phyloP scores from a whole-genome alignment of 1,140 invertebrate genomes.

The Cotesia vestalis region DNA sequence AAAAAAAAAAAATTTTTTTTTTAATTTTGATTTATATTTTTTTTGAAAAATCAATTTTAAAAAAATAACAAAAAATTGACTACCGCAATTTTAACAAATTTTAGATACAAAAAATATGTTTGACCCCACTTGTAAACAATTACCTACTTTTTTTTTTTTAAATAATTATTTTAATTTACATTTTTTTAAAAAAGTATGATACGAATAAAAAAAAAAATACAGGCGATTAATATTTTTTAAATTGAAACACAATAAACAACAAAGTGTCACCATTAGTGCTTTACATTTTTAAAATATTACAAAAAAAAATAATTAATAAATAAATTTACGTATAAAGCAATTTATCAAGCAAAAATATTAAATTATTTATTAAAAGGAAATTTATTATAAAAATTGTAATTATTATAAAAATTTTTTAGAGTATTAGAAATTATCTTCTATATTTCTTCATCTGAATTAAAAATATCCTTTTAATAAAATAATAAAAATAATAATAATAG shows the following conservation, averaged over 20 bases:
- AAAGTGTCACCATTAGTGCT: constrained; percentile 22
- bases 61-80: too few relatives aligned
- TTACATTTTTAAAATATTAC: not conserved
- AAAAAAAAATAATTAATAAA: constrained; percentile 6
- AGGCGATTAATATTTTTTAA: not conserved
- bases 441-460: not conserved
- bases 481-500: too few relatives aligned
- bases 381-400: too few relatives aligned
- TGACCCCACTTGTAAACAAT: too few relatives aligned
- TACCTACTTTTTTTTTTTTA: constrained; percentile 8
- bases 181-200: constrained; percentile 14
- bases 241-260: not conserved
- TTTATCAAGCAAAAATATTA: constrained; percentile 20
- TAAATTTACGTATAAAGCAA: constrained; percentile 12
- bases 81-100: too few relatives aligned
- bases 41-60: too few relatives aligned
- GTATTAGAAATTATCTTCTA: too few relatives aligned
- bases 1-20: too few relatives aligned
- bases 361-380: not conserved
- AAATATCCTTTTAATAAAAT: not conserved
- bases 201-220: constrained; percentile 6
- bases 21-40: too few relatives aligned
- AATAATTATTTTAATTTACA: not conserved
- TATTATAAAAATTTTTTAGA: too few relatives aligned
- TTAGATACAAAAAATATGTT: too few relatives aligned